Conservation (phyloP, 2,888 invertebrate species). For the Aplocera efformata region DNA sequence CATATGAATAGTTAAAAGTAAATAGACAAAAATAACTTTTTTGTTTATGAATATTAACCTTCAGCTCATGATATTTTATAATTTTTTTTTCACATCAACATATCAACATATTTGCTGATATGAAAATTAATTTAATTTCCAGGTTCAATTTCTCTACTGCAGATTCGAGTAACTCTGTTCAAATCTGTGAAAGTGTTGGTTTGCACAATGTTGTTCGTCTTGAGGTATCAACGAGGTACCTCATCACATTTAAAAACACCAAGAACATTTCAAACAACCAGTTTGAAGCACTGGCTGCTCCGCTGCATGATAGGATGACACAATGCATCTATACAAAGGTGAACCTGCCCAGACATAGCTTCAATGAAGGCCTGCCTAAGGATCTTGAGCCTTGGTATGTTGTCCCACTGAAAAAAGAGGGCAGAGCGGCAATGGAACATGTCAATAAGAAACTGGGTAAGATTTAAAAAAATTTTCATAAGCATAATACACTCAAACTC, state of each 20-base stretch:
- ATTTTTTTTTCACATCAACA: too few relatives aligned
- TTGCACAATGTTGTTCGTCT: slow-evolving; percentile 87
- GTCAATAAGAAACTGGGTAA: slow-evolving; percentile 88
- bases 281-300: slow-evolving; percentile 74
- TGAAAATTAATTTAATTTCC: slow-evolving; percentile 16
- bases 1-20: too few relatives aligned
- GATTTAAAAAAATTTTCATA: too few relatives aligned
- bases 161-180: slow-evolving; percentile 97
- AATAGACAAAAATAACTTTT: too few relatives aligned
- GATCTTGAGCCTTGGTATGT: slow-evolving; percentile 87
- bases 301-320: slow-evolving; percentile 96
- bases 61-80: too few relatives aligned
- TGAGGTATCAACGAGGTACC: slow-evolving; percentile 90
- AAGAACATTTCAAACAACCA: slow-evolving; percentile 54
- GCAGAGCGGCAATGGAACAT: slow-evolving; percentile 88
- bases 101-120: too few relatives aligned
- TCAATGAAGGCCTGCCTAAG: slow-evolving; percentile 83
- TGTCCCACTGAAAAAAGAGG: slow-evolving; percentile 89
- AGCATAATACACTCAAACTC: too few relatives aligned
- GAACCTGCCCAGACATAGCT: slow-evolving; percentile 83
- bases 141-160: slow-evolving; percentile 97
- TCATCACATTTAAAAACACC: slow-evolving; percentile 73
- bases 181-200: slow-evolving; percentile 93
- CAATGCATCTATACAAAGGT: slow-evolving; percentile 89
- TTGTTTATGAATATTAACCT: too few relatives aligned